phyloP scores from a whole-genome alignment of 2,888 invertebrate species.

The Clepsis dumicolana region DNA sequence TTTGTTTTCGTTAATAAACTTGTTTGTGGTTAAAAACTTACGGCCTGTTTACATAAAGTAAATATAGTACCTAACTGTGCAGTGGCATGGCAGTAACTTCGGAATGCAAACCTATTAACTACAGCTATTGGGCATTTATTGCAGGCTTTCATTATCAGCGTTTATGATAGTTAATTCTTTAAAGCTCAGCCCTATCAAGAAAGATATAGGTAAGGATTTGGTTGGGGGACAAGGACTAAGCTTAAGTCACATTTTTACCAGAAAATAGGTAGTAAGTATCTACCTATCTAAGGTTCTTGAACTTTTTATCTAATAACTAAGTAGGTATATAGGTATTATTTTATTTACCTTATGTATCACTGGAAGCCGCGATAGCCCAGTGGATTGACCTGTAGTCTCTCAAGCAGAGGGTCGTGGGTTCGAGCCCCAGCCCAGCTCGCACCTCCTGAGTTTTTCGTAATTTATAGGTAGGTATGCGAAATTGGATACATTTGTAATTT shows the following conservation, averaged over 20 bases:
- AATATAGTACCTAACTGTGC: background rate
- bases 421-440: too few relatives aligned
- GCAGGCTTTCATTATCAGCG: background rate
- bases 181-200: background rate
- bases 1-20: constrained; percentile 21
- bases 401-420: too few relatives aligned
- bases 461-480: too few relatives aligned
- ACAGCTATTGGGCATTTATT: background rate
- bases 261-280: background rate
- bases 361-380: too few relatives aligned
- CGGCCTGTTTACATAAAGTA: background rate
- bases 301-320: too few relatives aligned
- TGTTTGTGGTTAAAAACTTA: constrained; percentile 4
- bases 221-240: background rate
- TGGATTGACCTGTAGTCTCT: too few relatives aligned
- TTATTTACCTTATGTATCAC: too few relatives aligned
- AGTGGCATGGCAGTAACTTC: background rate
- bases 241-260: background rate
- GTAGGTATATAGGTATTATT: too few relatives aligned
- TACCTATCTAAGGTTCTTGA: too few relatives aligned
- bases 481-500: too few relatives aligned
- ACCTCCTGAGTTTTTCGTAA: too few relatives aligned
- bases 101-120: background rate
- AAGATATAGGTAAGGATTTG: background rate
- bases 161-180: constrained; percentile 10